phyloP scores from a whole-genome alignment of 2,113 vertebrate species.

The Corythornis cristatus region DNA sequence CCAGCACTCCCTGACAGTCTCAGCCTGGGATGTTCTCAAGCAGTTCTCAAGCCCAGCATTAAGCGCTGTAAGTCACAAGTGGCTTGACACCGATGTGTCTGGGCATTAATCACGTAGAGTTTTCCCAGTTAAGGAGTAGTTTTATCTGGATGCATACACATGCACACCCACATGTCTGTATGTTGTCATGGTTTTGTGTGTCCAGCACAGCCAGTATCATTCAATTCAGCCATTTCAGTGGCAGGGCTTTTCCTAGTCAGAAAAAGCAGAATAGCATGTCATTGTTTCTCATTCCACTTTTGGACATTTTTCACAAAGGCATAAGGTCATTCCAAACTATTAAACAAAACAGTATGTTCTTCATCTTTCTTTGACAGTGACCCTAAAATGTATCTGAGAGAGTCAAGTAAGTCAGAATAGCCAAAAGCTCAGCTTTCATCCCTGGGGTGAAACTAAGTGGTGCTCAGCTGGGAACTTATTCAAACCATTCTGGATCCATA shows the following conservation, averaged over 20 bases:
- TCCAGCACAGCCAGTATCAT: neutral
- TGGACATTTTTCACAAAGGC: neutral
- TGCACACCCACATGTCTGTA: accelerated
- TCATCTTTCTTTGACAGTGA: neutral
- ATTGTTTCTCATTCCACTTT: neutral
- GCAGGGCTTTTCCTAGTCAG: neutral
- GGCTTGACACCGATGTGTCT: neutral
- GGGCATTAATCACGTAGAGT: neutral
- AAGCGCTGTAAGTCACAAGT: neutral
- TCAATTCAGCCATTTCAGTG: neutral
- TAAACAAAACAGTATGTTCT: neutral
- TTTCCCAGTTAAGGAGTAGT: neutral
- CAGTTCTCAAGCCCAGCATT: neutral
- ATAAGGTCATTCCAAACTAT: neutral
- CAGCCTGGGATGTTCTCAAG: neutral
- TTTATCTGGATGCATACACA: neutral
- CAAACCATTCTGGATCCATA: neutral
- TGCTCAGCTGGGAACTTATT: neutral
- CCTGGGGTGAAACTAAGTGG: neutral
- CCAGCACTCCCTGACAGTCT: neutral
- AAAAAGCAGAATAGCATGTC: neutral
- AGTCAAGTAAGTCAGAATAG: neutral
- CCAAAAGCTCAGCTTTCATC: neutral
- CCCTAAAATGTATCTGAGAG: neutral
- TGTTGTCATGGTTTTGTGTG: neutral